phyloP scores from a whole-genome alignment of 2,113 vertebrate species.

The Pygoscelis adeliae region DNA sequence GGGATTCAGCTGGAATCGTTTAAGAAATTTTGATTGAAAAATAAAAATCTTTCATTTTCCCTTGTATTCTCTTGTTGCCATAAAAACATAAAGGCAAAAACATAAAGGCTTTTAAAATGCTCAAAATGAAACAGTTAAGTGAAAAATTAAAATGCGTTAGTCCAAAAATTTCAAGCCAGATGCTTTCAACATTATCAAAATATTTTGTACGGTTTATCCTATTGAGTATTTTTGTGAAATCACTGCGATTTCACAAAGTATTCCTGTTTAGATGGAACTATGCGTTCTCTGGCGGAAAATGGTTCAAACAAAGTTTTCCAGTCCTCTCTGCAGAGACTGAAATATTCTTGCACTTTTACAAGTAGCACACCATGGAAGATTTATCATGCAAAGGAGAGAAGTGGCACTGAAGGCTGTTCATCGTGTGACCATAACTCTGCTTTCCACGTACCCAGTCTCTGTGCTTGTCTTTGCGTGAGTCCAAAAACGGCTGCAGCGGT shows the following conservation, averaged over 20 bases:
- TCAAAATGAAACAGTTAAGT: neutral
- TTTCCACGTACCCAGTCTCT: neutral
- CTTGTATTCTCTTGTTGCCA: neutral
- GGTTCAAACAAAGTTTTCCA: neutral
- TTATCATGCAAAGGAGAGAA: neutral
- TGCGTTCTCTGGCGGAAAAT: neutral
- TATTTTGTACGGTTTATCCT: neutral
- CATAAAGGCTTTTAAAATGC: neutral
- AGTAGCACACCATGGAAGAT: neutral
- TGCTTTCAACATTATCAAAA: neutral
- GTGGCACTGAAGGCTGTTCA: neutral
- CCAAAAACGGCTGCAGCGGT: neutral
- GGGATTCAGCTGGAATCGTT: neutral
- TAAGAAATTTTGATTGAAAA: neutral
- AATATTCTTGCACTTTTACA: neutral
- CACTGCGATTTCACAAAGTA: neutral
- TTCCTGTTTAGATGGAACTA: neutral
- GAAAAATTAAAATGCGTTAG: neutral
- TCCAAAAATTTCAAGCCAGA: neutral
- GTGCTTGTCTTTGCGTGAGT: accelerated
- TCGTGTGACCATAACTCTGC: neutral
- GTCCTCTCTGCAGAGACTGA: neutral
- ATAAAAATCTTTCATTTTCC: neutral
- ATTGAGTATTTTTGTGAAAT: neutral
- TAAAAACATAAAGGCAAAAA: neutral